Base-by-base conservation (phyloP, 2,888 invertebrate species). In the Buathra laborator region DNA sequence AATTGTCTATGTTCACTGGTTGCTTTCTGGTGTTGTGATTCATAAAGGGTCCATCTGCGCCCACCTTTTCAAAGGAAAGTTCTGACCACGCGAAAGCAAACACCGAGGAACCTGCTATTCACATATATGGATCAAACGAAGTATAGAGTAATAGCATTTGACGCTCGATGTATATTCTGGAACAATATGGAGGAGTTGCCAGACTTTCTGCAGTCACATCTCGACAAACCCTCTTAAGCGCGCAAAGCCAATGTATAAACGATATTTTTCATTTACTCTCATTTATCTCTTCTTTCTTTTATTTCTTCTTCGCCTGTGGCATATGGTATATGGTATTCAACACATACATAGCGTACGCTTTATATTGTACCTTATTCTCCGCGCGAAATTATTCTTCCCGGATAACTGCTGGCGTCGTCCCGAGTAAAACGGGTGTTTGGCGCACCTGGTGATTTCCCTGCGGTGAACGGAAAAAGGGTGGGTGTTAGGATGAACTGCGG, bases 391-490 rank as follows among this genome's bases (percentile, higher is more conserved):
- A 85, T 85, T 84, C 74, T 85, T 79, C 66, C 59, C 16, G 66
- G 53, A 64, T 81, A 74, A 81, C 81, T 66, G 56, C 68, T 16
- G 77, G 72, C 62, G 66, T 48, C 19, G 56, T 64, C 64, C 43
- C 43, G 37, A 56, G 70, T 75, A 32, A 78, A 85, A 78, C 43
- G 74, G 78, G 56, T 81, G 68, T 84, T 84, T 72, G n/a, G 46
- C 37, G 72, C 78, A 81, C 81, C 81, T 79, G 75, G 59, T 85
- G 84, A 85, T 85, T 85, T 85, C 84, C 84, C 84, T 85, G 84
- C 79, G 84, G 84, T 78, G 74, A 81, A 75, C 68, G 78, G 43
- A 66, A 81, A 78, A 81, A 68, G 72, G 56, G 56, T 59, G 66
- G 80, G 66, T 71, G 24, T 53, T 37, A 67, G 51, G 83, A 79